Evolutionary conservation across 2,113 vertebrate species (phyloP).

Genomic region (Tor tambroides): DNA sequence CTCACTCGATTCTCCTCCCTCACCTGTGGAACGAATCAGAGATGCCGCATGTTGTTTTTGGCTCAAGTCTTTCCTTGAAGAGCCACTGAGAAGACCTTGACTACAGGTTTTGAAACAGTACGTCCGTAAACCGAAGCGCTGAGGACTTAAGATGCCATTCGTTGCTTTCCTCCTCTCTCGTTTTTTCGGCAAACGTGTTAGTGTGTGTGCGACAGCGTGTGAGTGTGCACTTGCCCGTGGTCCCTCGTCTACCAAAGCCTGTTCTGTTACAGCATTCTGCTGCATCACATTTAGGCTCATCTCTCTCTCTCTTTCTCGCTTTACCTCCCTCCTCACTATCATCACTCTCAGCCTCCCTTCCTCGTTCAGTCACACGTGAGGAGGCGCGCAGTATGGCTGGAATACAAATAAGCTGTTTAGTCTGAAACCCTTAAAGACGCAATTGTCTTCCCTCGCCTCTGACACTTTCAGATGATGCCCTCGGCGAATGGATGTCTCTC

Average conservation of each 20-base stretch:
- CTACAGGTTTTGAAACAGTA: neutral
- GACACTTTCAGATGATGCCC: neutral
- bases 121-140: neutral
- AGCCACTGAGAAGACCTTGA: constrained; percentile 47
- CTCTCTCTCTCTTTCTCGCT: constrained; percentile 22
- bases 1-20: neutral
- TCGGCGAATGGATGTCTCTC: neutral
- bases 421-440: constrained; percentile 72
- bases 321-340: constrained; percentile 37
- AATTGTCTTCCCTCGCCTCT: constrained; percentile 69
- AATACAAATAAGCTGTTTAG: constrained; percentile 77
- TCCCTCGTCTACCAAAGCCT: constrained; percentile 68
- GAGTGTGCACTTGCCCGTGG: constrained; percentile 58
- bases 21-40: constrained; percentile 31
- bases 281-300: constrained; percentile 74
- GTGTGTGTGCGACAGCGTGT: constrained; percentile 57
- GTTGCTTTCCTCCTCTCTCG: constrained; percentile 53
- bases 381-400: constrained; percentile 67
- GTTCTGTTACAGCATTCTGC: constrained; percentile 73
- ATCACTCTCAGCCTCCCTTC: constrained; percentile 37
- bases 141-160: constrained; percentile 17
- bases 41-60: constrained; percentile 60
- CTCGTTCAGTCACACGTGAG: constrained; percentile 74
- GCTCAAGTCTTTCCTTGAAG: constrained; percentile 56
- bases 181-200: constrained; percentile 31